phyloP scores from a whole-genome alignment of 1,140 invertebrate genomes.

The Chelonus insularis region DNA sequence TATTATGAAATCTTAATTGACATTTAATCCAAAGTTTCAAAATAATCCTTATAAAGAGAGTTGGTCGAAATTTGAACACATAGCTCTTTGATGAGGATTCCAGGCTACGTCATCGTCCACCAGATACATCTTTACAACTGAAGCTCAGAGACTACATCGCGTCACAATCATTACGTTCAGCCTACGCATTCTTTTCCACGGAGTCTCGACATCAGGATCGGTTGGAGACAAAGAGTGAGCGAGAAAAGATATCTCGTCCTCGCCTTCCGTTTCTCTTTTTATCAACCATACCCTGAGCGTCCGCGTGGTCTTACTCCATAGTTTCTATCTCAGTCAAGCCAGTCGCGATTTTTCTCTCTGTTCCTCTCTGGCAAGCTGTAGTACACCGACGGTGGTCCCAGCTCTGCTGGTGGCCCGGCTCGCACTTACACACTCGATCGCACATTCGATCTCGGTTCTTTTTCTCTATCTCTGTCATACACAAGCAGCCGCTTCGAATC shows the following conservation, averaged over 20 bases:
- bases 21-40: no score
- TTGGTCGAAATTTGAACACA: no score
- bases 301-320: background rate
- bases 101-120: no score
- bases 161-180: conserved; percentile 48
- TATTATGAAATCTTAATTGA: no score
- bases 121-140: no score
- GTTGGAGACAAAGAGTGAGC: conserved; percentile 22
- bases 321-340: background rate
- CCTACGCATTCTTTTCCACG: conserved; percentile 52
- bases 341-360: background rate
- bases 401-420: conserved; percentile 60
- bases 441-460: conserved; percentile 57
- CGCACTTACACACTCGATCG: conserved; percentile 60
- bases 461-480: conserved; percentile 17
- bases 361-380: background rate
- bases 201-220: conserved; percentile 28
- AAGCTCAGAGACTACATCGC: no score
- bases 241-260: conserved; percentile 19
- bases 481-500: conserved; percentile 30
- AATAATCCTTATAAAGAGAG: no score
- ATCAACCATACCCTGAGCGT: background rate
- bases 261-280: conserved; percentile 38
- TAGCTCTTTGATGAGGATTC: no score
- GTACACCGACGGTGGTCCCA: conserved; percentile 45